phyloP scores from a whole-genome alignment of 2,113 vertebrate genomes.

The Craseonycteris thonglongyai region DNA sequence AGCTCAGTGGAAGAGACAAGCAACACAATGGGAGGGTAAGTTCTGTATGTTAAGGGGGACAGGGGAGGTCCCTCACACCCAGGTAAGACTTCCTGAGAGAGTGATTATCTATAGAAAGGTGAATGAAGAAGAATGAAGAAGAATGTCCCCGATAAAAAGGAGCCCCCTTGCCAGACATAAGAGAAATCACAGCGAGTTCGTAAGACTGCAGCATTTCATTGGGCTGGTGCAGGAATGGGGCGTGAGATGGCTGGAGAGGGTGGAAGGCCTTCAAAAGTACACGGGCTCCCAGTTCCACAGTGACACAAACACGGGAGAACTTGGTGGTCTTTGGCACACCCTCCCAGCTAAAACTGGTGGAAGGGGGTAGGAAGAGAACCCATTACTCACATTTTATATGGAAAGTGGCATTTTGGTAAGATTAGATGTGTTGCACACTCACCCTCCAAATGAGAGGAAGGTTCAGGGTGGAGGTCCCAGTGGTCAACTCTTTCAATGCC shows the following conservation, averaged over 20 bases:
- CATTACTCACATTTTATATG: not conserved
- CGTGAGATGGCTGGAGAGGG: fast-evolving
- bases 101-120: not conserved
- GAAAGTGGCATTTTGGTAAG: not conserved
- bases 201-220: fast-evolving
- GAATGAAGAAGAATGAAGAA: not conserved
- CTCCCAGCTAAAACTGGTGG: not conserved
- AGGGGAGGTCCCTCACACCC: not conserved
- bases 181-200: not conserved
- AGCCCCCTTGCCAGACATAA: not conserved
- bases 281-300: not conserved
- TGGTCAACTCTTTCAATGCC: no score
- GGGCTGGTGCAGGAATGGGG: not conserved
- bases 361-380: not conserved
- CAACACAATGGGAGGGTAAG: not conserved
- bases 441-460: not conserved
- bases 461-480: not conserved
- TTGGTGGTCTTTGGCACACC: not conserved
- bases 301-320: not conserved
- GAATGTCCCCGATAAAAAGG: not conserved
- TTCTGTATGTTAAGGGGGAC: not conserved
- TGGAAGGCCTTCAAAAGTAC: not conserved
- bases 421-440: not conserved
- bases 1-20: not conserved
- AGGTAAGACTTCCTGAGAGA: not conserved